Conservation (phyloP, 2,113 vertebrate species). For the Rutilus rutilus region DNA sequence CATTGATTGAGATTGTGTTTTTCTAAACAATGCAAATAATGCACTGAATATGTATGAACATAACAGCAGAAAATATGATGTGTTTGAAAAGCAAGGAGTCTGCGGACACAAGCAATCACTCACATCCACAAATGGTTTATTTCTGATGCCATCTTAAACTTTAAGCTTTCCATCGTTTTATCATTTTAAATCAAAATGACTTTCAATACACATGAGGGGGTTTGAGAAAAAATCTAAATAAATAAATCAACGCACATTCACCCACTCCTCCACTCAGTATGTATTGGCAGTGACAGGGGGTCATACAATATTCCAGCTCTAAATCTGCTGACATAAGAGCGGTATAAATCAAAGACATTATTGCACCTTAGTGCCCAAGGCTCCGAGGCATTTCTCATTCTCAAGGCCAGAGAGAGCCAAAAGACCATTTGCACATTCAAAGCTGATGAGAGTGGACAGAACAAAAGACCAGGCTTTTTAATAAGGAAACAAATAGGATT, state of each 20-base stretch:
- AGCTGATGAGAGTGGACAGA: slow-evolving; percentile 55
- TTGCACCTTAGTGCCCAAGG: slow-evolving; percentile 67
- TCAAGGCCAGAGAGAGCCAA: slow-evolving; percentile 45
- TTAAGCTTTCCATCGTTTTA: slow-evolving; percentile 37
- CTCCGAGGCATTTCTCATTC: slow-evolving; percentile 49
- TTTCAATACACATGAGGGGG: slow-evolving; percentile 49
- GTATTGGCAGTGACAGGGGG: slow-evolving; percentile 67
- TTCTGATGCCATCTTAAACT: slow-evolving; percentile 48
- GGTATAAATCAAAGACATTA: slow-evolving; percentile 73
- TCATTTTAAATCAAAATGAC: slow-evolving; percentile 58
- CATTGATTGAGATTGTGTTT: neutral
- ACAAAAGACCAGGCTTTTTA: slow-evolving; percentile 50
- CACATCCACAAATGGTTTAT: slow-evolving; percentile 44
- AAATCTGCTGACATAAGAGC: slow-evolving; percentile 70
- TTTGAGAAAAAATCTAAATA: slow-evolving; percentile 58
- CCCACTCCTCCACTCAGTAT: slow-evolving; percentile 62
- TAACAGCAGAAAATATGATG: slow-evolving; percentile 17
- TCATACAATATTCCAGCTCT: slow-evolving; percentile 59
- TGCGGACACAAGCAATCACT: slow-evolving; percentile 23
- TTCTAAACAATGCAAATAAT: slow-evolving; percentile 31
- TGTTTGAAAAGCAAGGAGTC: slow-evolving; percentile 2
- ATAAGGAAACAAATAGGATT: slow-evolving; percentile 61
- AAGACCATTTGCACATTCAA: slow-evolving; percentile 54
- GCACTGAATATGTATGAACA: slow-evolving; percentile 27
- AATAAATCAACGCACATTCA: slow-evolving; percentile 68